phyloP scores from a whole-genome alignment of 2,113 vertebrate genomes.

The Chaenogobius annularis region DNA sequence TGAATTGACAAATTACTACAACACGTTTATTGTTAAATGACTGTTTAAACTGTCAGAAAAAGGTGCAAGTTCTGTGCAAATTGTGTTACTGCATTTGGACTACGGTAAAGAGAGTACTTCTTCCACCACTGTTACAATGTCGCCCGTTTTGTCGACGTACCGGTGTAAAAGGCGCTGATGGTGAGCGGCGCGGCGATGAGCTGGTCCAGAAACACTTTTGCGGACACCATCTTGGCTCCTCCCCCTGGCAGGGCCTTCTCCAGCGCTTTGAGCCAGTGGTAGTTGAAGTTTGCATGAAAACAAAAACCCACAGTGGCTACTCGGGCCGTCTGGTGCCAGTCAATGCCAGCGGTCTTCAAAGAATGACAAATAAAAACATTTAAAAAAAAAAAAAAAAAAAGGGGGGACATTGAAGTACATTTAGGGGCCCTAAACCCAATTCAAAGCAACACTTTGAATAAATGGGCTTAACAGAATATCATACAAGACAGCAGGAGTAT shows the following conservation, averaged over 20 bases:
- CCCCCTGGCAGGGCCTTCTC: conserved; percentile 77
- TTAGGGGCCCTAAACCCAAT: background rate
- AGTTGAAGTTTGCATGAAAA: conserved; percentile 84
- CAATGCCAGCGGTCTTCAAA: conserved; percentile 23
- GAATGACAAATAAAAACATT: background rate
- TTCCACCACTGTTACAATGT: no score
- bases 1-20: no score
- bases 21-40: no score
- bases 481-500: no score
- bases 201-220: conserved; percentile 81
- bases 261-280: conserved; percentile 78
- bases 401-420: background rate
- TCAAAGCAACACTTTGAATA: no score
- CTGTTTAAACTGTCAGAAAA: no score
- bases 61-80: no score
- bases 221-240: conserved; percentile 56
- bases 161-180: conserved; percentile 81
- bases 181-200: conserved; percentile 77
- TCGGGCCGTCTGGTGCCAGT: conserved; percentile 74
- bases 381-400: no score
- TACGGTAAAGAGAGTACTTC: no score
- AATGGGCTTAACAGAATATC: no score
- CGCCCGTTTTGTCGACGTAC: conserved; percentile 20
- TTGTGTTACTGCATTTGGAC: no score
- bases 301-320: conserved; percentile 79